Evolutionary conservation across 2,888 invertebrate species (phyloP).

Genomic region (Eupithecia pulchellata): DNA sequence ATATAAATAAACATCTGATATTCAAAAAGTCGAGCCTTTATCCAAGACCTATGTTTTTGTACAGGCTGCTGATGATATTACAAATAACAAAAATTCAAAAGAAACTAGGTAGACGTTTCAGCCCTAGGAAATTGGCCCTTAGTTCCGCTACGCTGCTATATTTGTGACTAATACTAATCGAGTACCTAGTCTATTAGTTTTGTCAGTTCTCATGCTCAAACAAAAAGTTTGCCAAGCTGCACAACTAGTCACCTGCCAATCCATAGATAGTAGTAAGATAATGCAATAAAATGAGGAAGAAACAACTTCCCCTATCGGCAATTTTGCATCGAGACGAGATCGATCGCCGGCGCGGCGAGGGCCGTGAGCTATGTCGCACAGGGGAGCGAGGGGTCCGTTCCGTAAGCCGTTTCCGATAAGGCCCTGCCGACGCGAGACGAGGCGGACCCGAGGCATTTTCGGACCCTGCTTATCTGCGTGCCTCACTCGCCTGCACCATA

Average conservation of each 20-base stretch:
- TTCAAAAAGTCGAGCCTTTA: no score
- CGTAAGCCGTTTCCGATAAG: conserved; percentile 86
- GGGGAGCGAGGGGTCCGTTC: conserved; percentile 83
- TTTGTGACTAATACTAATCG: no score
- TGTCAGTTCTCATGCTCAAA: no score
- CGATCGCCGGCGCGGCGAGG: conserved; percentile 71
- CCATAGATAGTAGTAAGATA: conserved; percentile 53
- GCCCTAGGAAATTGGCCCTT: no score
- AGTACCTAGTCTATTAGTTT: no score
- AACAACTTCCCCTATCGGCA: conserved; percentile 74
- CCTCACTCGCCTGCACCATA: conserved; percentile 75
- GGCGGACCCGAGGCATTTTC: conserved; percentile 67
- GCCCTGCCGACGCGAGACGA: conserved; percentile 50
- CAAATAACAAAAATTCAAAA: no score
- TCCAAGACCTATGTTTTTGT: no score
- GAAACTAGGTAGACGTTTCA: no score
- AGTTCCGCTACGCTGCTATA: no score
- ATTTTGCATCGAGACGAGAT: conserved; percentile 84
- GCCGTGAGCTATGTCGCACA: conserved; percentile 73
- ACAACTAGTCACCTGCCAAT: conserved; percentile 48
- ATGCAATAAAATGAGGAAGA: conserved; percentile 72
- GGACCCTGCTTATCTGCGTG: conserved; percentile 78
- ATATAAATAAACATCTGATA: no score
- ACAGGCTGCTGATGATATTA: no score
- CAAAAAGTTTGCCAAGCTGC: conserved; percentile 42